Conservation (phyloP, 1,140 invertebrate genomes). For the Cyclargus thomasi region DNA sequence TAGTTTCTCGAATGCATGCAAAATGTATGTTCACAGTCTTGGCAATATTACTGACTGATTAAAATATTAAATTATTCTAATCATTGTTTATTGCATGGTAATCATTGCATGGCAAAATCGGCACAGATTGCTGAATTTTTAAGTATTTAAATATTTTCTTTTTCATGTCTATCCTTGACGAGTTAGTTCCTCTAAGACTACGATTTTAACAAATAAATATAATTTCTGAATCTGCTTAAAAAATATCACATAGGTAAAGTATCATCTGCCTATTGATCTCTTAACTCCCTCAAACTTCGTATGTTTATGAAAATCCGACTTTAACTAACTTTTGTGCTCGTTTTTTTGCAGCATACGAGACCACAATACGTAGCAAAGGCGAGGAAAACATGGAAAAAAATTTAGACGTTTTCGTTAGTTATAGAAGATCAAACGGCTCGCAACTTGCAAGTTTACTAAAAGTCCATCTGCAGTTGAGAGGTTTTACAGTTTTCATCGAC, state of each 20-base stretch:
- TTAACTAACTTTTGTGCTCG: background rate
- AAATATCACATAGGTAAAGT: background rate
- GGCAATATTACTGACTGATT: constrained; percentile 14
- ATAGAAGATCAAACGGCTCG: constrained; percentile 97
- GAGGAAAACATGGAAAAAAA: constrained; percentile 90
- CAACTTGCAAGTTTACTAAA: constrained; percentile 94
- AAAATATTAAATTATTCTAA: background rate
- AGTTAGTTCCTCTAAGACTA: background rate
- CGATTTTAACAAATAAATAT: background rate
- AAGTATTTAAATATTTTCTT: constrained; percentile 1
- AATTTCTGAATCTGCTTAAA: background rate
- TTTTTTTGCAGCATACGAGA: constrained; percentile 73
- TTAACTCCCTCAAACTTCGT: no score
- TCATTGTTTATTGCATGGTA: no score
- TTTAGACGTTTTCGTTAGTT: constrained; percentile 98
- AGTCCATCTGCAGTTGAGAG: constrained; percentile 95
- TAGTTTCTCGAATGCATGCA: constrained; percentile 15
- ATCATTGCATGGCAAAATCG: no score
- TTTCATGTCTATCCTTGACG: background rate
- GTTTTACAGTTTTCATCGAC: constrained; percentile 96
- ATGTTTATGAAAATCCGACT: background rate
- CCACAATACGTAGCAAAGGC: constrained; percentile 77
- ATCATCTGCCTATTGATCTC: background rate
- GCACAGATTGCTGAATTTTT: background rate
- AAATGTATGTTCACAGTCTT: constrained; percentile 6